Evolutionary conservation across 1,140 invertebrate species (phyloP), one percentile per base, ranked within the genome.

Genomic region (Homalodisca vitripennis): DNA sequence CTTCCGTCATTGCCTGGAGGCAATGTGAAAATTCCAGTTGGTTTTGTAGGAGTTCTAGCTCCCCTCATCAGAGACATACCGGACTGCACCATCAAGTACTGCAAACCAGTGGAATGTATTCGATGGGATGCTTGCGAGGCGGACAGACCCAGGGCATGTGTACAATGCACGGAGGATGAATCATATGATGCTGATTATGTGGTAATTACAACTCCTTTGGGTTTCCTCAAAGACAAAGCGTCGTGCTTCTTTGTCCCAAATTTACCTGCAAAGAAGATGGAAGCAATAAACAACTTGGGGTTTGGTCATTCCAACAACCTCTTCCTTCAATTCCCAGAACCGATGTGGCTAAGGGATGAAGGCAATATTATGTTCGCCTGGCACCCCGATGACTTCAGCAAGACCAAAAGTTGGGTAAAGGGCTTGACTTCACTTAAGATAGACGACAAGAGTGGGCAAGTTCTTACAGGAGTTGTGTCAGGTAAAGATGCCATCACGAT

Each of bases 201-300:
- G 1, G 88, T 96, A 51, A 79, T 92, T 3, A 95, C 92, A 0
- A 81, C 93, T 13, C 91, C 93, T 0, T 81, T 96, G 12, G 93
- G 93, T 1, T 92, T 92, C 51, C 80, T 96, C 0, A 95, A 95
- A 80, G 86, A 87, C 70, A 87, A 91, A 74, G 84, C 86, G 24
- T 83, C 87, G 62, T 85, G 85, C 34, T 76, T 95, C 67, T 96
- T 95, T 77, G 85, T 85, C 64, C 93, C 93, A 0, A 79, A 83
- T 26, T 82, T 96, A 64, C 90, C 92, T 0, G 75, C 82, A 12
- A 84, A 86, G 22, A 95, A 95, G 81, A 78, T 88, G 41, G 83
- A 89, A 53, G 89, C 92, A 0, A 94, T 95, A 62, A 80, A 86
- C 46, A 85, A 83, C 75, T 76, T 93, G 20, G 92, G 91, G 6